phyloP scores from a whole-genome alignment of 1,140 invertebrate species.

The Trichonephila clavipes region DNA sequence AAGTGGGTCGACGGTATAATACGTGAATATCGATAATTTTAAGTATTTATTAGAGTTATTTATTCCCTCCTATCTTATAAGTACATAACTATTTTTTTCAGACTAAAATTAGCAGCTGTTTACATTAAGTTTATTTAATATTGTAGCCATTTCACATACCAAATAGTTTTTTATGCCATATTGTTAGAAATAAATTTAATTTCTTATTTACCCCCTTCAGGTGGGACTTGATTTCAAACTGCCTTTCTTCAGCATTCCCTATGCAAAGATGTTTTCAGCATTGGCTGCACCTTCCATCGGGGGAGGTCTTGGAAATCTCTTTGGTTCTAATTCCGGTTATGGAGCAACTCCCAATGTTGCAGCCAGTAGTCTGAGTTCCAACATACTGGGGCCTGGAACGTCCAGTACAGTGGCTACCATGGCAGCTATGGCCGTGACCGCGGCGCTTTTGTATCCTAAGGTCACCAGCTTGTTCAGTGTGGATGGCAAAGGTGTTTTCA shows the following conservation, averaged over 20 bases:
- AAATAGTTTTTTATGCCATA: too few species aligned
- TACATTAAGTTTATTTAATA: too few species aligned
- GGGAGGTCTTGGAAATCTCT: slow-evolving; percentile 22
- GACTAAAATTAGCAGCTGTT: background rate
- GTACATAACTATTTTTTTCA: too few species aligned
- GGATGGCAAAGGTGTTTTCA: slow-evolving; percentile 53
- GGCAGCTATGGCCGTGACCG: slow-evolving; percentile 72
- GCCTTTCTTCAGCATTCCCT: slow-evolving; percentile 75
- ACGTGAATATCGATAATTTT: too few species aligned
- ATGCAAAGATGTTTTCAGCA: slow-evolving; percentile 67
- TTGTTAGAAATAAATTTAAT: too few species aligned
- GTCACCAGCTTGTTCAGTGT: slow-evolving; percentile 61
- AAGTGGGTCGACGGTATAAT: too few species aligned
- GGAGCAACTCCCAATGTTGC: background rate
- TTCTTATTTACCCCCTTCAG: background rate
- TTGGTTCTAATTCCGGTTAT: background rate
- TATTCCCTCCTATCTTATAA: too few species aligned
- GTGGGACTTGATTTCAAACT: slow-evolving; percentile 71
- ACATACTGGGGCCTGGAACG: slow-evolving; percentile 20
- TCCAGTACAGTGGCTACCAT: slow-evolving; percentile 45
- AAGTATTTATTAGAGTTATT: too few species aligned
- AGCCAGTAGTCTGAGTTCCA: slow-evolving; percentile 25
- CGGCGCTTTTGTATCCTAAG: slow-evolving; percentile 68
- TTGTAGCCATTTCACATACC: too few species aligned
- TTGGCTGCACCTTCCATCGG: slow-evolving; percentile 32